These are phyloP conservation scores for Cottus gobio DNA, from an alignment of 2,113 vertebrate species.

Conservation along the genomic window DNA sequence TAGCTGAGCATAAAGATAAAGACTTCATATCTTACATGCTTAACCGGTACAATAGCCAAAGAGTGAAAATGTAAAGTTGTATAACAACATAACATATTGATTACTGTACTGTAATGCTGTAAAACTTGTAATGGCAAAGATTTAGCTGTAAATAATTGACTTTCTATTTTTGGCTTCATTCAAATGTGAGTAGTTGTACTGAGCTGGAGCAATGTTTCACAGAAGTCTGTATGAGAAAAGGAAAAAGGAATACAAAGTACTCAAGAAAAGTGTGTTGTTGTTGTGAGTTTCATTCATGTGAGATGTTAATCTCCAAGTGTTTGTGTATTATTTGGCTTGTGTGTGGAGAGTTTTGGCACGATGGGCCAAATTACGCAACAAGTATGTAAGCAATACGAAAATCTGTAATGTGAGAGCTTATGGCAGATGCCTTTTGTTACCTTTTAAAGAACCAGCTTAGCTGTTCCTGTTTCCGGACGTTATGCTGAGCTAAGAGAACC, in stretches of 20 bases:
- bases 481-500: too few species aligned
- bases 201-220: too few species aligned
- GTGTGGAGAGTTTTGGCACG: background rate
- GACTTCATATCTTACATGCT: background rate
- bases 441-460: background rate
- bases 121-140: background rate
- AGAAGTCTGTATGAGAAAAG: too few species aligned
- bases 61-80: background rate
- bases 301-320: background rate
- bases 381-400: background rate
- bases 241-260: too few species aligned
- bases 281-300: too few species aligned
- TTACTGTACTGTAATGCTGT: background rate
- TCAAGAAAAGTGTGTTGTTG: too few species aligned
- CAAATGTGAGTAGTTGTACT: too few species aligned
- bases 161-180: too few species aligned
- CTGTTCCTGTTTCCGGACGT: background rate
- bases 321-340: background rate
- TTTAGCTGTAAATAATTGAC: background rate
- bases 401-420: background rate
- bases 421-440: background rate
- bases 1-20: background rate
- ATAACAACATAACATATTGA: background rate
- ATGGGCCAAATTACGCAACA: background rate
- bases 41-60: background rate